phyloP scores from a whole-genome alignment of 2,113 vertebrate species.

The Peromyscus californicus region DNA sequence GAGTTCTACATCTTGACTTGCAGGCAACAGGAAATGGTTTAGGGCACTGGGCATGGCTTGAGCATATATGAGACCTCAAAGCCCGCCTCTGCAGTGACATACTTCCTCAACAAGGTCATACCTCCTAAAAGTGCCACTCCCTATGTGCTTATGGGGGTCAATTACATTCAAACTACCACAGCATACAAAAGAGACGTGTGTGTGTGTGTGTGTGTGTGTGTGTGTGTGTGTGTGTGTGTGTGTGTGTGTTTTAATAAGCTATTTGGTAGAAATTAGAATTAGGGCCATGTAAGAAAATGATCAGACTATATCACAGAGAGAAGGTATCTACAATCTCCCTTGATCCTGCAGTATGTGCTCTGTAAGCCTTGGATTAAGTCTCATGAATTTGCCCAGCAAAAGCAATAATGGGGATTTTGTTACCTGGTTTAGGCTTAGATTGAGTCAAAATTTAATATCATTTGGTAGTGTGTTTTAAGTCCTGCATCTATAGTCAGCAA shows the following conservation, averaged over 20 bases:
- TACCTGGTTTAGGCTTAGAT: conserved; percentile 47
- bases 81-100: not conserved
- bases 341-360: conserved; percentile 28
- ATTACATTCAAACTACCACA: not conserved
- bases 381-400: conserved; percentile 51
- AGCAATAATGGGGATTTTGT: conserved; percentile 69
- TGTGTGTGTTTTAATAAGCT: not conserved
- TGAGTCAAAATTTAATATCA: conserved; percentile 32
- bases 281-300: conserved; percentile 8
- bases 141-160: not conserved
- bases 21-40: not conserved
- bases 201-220: no score
- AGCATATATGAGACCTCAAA: not conserved
- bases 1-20: not conserved
- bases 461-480: not conserved
- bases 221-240: no score
- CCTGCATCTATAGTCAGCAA: not conserved
- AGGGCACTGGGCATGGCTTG: not conserved
- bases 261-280: conserved; percentile 43
- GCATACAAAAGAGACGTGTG: not conserved
- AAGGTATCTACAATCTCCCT: conserved; percentile 23
- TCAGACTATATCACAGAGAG: not conserved
- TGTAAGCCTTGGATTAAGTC: conserved; percentile 73
- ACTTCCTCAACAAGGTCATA: not conserved
- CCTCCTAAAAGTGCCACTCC: not conserved